Base-by-base conservation (phyloP, 2,113 vertebrate genomes). In the Athene noctua region DNA sequence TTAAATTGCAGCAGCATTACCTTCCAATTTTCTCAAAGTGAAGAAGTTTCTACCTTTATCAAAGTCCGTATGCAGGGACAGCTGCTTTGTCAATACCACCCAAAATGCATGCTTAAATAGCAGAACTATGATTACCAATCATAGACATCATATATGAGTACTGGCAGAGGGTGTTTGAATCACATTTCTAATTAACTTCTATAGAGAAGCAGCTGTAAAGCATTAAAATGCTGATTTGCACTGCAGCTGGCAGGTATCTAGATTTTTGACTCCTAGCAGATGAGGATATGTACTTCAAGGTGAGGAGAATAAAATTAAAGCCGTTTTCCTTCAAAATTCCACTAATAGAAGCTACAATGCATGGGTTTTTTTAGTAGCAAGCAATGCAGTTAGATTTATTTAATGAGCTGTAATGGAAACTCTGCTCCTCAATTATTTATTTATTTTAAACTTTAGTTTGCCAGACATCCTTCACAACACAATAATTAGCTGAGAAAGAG, bases 191-290 rank as follows among this genome's bases (percentile, higher is more conserved):
- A 96, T 96, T 95, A 97, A 91, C 62, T 96, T 74, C 91, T 71
- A 62, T 21, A 92, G 30, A 96, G 85, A 95, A 97, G 93, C 95
- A 95, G 92, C 91, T 97, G 94, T 88, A 96, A 96, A 94, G 88
- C 75, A 97, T 96, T 95, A 95, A 96, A 97, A 94, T 80, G 89
- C 78, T 97, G 94, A 92, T 97, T 93, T 94, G 82, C 54, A 78
- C 79, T 92, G 95, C 93, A 94, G 94, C 90, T 97, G 96, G 87
- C 93, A 92, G 80, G 51, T 92, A 97, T 38, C 79, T 86, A 46
- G 67, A 71, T 83, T 90, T 94, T 52, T 94, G 71, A 90, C 62
- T 97, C 71, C 73, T 72, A 61, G 80, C 70, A 92, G 74, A 91
- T 36, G 84, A 97, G 79, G 82, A 92, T 68, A 58, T 17, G 47